Evolutionary conservation across 2,797 vertebrate species (phyloP), one percentile per base, ranked within the genome.

Genomic region (Parambassis ranga): DNA sequence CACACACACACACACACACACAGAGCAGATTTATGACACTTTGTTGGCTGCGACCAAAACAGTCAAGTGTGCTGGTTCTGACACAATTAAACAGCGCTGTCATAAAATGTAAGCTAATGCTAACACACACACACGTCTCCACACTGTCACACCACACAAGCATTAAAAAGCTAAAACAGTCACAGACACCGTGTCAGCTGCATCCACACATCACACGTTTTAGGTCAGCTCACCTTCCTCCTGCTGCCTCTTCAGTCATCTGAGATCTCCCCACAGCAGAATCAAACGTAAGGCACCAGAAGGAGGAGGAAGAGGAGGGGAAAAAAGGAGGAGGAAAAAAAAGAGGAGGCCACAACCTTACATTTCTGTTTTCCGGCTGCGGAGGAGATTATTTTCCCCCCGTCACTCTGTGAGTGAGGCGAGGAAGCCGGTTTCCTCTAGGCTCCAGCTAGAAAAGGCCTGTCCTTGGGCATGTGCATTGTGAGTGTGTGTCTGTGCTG

Each of bases 371-470:
- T 55, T 59, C 70, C 38, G 50, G 66, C 30, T 9, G 59, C 14
- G 11, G 71, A 58, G 65, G 69, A 73, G 69, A 65, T 66, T 58
- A 58, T 65, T 53, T 22, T 14, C 58, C 50, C 49, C 50, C 47
- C 66, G 61, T 80, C 83, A 71, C 71, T 65, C 57, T 30, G 48
- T 7, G 20, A 53, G 71, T 9, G 64, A 42, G 52, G 22, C 27
- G 10, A 77, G 75, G 80, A 84, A 78, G 82, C 82, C 74, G 75
- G 76, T 79, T 80, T 87, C 85, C 83, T 82, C 75, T 75, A 47
- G 4, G 57, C 79, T 55, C 10, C 62, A 4, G 67, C 74, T 69
- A 66, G 51, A 57, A 56, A 19, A 39, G 77, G 72, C 73, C 81
- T 33, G 83, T 86, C 87, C 81, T 83, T 56, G 86, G 78, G 69